Base-by-base conservation (phyloP, 2,113 vertebrate species). In the Cyprinus carpio region DNA sequence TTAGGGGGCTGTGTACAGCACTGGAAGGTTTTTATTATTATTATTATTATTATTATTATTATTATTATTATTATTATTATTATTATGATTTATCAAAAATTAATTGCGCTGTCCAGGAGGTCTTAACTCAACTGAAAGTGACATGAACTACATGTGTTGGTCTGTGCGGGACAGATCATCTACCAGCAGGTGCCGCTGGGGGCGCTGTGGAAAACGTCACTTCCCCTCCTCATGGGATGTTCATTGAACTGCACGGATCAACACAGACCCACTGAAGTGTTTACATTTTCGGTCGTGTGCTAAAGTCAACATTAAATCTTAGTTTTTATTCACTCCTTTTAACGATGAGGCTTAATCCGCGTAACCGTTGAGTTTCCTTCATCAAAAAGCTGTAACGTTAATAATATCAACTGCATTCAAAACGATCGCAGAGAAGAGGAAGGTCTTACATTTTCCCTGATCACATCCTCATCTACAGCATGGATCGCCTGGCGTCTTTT, bases 401-500 rank as follows among this genome's bases (percentile, higher is more conserved):
- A 27, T 20, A 11, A 31, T 65, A 13, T 20, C n/a, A 49, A 25
- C 40, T 46, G n/a, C 34, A 6, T 25, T 43, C n/a, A 64, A 27
- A 80, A 64, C 62, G 5, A 34, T 4, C 27, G 20, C 7, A 51
- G 67, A 81, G 9, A 56, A 46, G 65, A 69, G 64, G 20, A 31
- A 15, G 20, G 46, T 51, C 69, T 51, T 1, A 54, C 6, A 8
- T 31, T 29, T 20, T 29, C 7, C 11, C 9, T 23, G 8, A 69
- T 43, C 58, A 64, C n/a, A n/a, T 25, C 31, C 4, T 72, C 31
- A 69, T 54, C 62, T 2, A 6, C 37, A 84, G 9, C 15, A 99
- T 99, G 98, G 98, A 99, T 84, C 91, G 95, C 11, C 87, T 99
- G 75, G 93, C 96, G 49, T 96, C 97, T 77, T 97, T 97, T 89